phyloP scores from a whole-genome alignment of 2,797 vertebrate genomes.

The Poeciliopsis gracilis region DNA sequence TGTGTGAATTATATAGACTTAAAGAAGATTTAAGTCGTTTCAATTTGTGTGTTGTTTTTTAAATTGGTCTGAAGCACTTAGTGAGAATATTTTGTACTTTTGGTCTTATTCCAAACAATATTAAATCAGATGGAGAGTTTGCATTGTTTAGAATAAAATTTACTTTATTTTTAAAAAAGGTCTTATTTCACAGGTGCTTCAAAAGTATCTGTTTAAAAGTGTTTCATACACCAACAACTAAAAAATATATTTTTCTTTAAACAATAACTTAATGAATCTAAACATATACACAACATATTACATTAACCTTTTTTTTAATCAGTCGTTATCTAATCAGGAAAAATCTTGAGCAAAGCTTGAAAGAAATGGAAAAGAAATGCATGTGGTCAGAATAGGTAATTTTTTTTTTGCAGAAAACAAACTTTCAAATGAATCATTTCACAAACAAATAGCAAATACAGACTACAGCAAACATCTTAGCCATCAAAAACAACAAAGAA shows the following conservation, averaged over 20 bases:
- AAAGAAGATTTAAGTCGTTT: not conserved
- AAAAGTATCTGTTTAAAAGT: not conserved
- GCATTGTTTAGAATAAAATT: constrained; percentile 4
- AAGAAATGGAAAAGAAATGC: not conserved
- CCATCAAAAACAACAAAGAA: constrained; percentile 62
- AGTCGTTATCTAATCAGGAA: not conserved
- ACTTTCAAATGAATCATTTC: constrained; percentile 16
- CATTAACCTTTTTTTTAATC: not conserved
- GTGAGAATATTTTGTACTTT: not conserved
- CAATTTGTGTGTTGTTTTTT: not conserved
- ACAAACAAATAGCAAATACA: constrained; percentile 60
- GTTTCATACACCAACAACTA: not conserved
- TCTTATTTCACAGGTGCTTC: not conserved
- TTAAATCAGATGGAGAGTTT: constrained; percentile 61
- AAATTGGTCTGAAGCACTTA: too few species aligned
- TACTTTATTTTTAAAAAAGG: not conserved
- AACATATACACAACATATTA: not conserved
- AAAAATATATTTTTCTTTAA: not conserved
- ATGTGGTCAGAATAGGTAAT: not conserved
- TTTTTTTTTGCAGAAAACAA: not conserved
- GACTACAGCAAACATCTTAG: constrained; percentile 69
- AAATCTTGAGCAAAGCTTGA: constrained; percentile 3
- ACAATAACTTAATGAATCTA: not conserved
- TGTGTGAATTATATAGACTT: not conserved
- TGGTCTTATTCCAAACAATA: constrained; percentile 32